Evolutionary conservation across 2,797 vertebrate species (phyloP).

Genomic region (Tympanoctomys barrerae): DNA sequence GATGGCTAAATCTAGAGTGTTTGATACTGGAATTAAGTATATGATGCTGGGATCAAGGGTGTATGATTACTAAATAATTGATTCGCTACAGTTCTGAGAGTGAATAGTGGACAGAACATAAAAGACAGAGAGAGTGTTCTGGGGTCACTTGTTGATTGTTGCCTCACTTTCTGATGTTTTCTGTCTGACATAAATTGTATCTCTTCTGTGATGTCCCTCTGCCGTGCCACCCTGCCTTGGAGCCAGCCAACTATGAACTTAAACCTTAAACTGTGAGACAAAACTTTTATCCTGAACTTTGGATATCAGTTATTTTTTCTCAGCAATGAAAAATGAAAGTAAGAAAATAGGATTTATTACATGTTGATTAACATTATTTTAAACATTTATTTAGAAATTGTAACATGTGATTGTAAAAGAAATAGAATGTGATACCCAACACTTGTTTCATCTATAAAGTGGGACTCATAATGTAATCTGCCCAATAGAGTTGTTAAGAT

Average conservation of each 20-base stretch:
- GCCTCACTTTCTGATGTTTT: neutral
- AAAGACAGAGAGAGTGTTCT: neutral
- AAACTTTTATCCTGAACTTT: neutral
- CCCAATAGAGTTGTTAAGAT: neutral
- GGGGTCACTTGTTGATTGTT: neutral
- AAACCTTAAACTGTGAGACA: neutral
- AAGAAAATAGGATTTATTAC: neutral
- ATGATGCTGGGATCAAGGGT: neutral
- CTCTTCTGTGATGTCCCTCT: neutral
- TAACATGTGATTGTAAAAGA: neutral
- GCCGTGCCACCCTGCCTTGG: neutral
- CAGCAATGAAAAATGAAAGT: neutral
- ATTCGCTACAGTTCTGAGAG: neutral
- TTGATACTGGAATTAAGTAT: neutral
- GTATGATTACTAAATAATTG: neutral
- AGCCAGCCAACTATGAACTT: neutral
- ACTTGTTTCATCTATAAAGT: conserved; percentile 30
- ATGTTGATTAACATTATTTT: conserved; percentile 10
- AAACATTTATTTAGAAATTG: conserved; percentile 18
- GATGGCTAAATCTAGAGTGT: neutral
- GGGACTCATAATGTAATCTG: neutral
- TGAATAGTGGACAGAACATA: neutral
- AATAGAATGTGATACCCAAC: neutral
- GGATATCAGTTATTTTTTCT: neutral
- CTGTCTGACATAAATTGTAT: neutral